Percentiles rank a stretch among this genome's conserved stretches.
Evolutionary conservation across 2,888 invertebrate genomes (phyloP).

Genomic region (Euplexia lucipara): DNA sequence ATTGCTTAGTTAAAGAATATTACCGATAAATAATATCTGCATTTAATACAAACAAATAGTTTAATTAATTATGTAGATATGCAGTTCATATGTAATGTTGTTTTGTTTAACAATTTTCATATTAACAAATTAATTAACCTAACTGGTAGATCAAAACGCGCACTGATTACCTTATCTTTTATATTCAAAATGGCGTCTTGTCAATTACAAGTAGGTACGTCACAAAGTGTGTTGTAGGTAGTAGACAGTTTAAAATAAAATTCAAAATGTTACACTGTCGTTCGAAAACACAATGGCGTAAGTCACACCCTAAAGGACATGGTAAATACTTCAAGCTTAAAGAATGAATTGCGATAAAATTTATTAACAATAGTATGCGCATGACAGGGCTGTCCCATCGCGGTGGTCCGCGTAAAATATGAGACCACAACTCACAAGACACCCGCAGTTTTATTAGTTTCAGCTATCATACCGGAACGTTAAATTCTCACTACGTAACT

Average conservation of each 20-base stretch:
- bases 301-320: constrained; percentile 12
- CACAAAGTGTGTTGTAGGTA: background rate
- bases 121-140: background rate
- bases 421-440: constrained; percentile 37
- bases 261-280: background rate
- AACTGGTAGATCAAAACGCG: background rate
- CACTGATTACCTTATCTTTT: constrained; percentile 3
- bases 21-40: constrained; percentile 26
- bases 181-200: constrained; percentile 33
- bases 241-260: no score
- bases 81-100: constrained; percentile 1
- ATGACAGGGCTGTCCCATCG: constrained; percentile 45
- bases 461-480: constrained; percentile 24
- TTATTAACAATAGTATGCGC: constrained; percentile 58
- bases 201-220: constrained; percentile 1
- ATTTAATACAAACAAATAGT: constrained; percentile 30
- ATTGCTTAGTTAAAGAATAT: constrained; percentile 5
- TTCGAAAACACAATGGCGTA: constrained; percentile 22
- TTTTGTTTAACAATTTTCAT: constrained; percentile 12
- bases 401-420: constrained; percentile 49
- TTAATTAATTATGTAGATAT: constrained; percentile 15
- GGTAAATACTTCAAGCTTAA: no score
- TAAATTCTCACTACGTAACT: constrained; percentile 27
- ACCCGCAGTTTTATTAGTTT: constrained; percentile 57
- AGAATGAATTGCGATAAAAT: constrained; percentile 57